These are phyloP conservation scores for Podarcis raffonei DNA, from an alignment of 2,113 vertebrate genomes.

Conservation along the genomic window DNA sequence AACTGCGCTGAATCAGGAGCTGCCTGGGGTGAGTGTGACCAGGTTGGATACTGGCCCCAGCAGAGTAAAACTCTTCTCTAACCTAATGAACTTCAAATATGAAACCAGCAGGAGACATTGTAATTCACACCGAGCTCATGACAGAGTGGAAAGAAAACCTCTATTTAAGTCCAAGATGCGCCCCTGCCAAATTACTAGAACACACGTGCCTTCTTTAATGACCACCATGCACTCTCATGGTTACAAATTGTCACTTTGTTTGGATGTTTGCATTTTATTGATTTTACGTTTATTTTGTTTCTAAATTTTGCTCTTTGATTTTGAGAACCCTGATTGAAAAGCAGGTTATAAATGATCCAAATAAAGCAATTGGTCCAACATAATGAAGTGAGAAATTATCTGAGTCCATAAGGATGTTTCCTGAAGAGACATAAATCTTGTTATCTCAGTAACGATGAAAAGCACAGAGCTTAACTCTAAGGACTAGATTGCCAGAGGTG, in stretches of 20 bases:
- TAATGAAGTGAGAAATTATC: neutral
- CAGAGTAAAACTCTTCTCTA: too few relatives aligned
- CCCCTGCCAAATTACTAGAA: too few relatives aligned
- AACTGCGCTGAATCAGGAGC: neutral
- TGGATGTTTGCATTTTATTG: neutral
- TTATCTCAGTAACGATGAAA: neutral
- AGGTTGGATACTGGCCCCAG: neutral
- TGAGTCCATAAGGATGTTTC: neutral
- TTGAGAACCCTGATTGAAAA: conserved; percentile 16
- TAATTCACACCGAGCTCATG: neutral
- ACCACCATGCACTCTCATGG: neutral
- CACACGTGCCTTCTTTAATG: neutral
- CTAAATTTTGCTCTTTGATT: neutral
- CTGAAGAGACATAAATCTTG: neutral
- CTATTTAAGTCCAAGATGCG: neutral
- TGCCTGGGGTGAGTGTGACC: too few relatives aligned
- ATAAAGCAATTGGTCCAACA: neutral
- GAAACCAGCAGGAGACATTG: neutral
- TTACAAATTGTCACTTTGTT: neutral
- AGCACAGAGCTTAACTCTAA: neutral
- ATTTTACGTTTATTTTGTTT: neutral
- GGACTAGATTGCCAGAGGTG: neutral
- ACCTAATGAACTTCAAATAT: neutral
- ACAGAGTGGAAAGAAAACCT: neutral
- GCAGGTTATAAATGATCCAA: neutral